Evolutionary conservation across 1,140 invertebrate species (phyloP).

Genomic region (Eriosoma lanigerum): DNA sequence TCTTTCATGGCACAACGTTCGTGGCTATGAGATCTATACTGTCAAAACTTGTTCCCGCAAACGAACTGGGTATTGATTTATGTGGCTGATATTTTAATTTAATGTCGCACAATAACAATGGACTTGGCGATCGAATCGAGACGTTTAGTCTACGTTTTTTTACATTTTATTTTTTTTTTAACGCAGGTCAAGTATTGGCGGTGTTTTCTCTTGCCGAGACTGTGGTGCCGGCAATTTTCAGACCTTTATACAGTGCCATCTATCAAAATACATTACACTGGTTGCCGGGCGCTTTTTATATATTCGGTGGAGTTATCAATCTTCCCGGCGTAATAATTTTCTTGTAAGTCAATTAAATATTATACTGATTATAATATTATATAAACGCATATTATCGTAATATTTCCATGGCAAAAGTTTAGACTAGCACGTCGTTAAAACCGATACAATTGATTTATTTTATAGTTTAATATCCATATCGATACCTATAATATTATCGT

Average conservation of each 20-base stretch:
- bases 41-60: constrained; percentile 28
- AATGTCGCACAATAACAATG: no score
- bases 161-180: not conserved
- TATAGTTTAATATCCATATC: no score
- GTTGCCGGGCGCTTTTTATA: constrained; percentile 14
- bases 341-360: constrained; percentile 2
- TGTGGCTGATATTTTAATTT: no score
- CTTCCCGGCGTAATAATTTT: not conserved
- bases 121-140: no score
- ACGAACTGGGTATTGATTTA: constrained; percentile 53
- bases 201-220: constrained; percentile 27
- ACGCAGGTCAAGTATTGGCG: constrained; percentile 19
- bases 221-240: constrained; percentile 13
- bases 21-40: constrained; percentile 32
- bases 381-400: no score
- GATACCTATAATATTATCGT: no score
- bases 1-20: constrained; percentile 31
- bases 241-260: not conserved
- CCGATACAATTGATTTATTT: no score
- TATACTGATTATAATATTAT: no score
- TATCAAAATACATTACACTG: not conserved
- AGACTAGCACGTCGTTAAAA: no score
- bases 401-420: no score
- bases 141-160: no score
- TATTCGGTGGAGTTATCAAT: constrained; percentile 3